Conservation (phyloP, 2,888 invertebrate genomes). For the Patella caerulea region DNA sequence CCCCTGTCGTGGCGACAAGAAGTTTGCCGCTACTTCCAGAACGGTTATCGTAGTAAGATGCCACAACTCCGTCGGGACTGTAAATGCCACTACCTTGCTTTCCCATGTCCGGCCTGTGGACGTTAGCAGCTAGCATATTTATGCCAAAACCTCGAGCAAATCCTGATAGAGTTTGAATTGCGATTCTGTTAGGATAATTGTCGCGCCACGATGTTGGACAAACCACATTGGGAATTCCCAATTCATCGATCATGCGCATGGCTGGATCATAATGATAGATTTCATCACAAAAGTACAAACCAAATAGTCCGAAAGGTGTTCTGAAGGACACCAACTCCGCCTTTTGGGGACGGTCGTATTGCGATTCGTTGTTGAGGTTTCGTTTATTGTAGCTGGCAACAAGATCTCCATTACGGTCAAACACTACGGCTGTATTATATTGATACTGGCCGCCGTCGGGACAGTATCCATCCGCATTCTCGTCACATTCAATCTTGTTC, state of each 20-base stretch:
- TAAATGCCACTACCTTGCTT: conserved; percentile 83
- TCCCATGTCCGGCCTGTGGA: conserved; percentile 75
- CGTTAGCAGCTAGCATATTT: conserved; percentile 81
- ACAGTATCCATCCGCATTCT: background rate
- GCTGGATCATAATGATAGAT: conserved; percentile 82
- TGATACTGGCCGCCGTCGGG: conserved; percentile 41
- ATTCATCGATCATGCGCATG: conserved; percentile 75
- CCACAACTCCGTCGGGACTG: conserved; percentile 68
- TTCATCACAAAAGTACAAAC: conserved; percentile 87
- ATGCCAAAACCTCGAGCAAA: conserved; percentile 77
- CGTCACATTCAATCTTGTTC: conserved; percentile 77
- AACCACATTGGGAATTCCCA: conserved; percentile 77
- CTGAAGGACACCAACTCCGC: conserved; percentile 46
- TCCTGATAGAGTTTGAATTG: conserved; percentile 76
- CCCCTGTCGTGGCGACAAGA: conserved; percentile 38
- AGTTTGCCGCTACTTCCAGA: conserved; percentile 32
- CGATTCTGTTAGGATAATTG: conserved; percentile 77
- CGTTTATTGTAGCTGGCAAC: conserved; percentile 78
- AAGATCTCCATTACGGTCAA: conserved; percentile 80
- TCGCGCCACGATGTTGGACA: conserved; percentile 86
- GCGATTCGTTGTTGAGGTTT: conserved; percentile 73
- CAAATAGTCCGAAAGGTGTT: conserved; percentile 69
- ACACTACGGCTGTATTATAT: conserved; percentile 86
- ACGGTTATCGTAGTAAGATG: conserved; percentile 36
- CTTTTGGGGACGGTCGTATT: conserved; percentile 69